phyloP scores from a whole-genome alignment of 2,888 invertebrate species.

The Cryptus viduatorius region DNA sequence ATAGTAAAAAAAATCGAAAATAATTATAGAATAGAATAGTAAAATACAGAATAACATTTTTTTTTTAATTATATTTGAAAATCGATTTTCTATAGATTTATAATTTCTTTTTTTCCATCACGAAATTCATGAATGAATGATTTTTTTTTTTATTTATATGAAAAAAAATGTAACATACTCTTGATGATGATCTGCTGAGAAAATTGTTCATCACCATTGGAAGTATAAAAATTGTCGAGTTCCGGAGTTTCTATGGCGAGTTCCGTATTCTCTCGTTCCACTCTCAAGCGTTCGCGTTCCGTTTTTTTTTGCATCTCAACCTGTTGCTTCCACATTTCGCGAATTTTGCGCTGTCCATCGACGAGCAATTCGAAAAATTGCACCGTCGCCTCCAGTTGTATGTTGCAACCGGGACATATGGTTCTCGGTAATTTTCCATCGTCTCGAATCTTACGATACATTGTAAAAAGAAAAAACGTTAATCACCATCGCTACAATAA shows the following conservation, averaged over 20 bases:
- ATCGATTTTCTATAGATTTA: background rate
- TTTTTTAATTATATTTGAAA: no score
- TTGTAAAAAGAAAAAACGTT: conserved; percentile 34
- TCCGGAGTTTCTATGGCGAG: conserved; percentile 69
- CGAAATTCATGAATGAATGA: background rate
- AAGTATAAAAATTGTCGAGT: conserved; percentile 68
- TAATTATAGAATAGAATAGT: background rate
- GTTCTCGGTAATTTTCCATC: conserved; percentile 90
- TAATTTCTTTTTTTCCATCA: no score
- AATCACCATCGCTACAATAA: no score
- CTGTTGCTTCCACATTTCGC: conserved; percentile 85
- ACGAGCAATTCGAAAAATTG: conserved; percentile 91
- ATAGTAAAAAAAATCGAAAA: no score
- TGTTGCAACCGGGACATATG: conserved; percentile 92
- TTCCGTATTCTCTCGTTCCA: conserved; percentile 75
- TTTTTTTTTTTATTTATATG: conserved; percentile 15
- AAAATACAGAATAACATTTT: no score
- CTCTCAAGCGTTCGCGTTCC: conserved; percentile 79
- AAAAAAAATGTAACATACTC: conserved; percentile 80
- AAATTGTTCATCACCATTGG: conserved; percentile 79
- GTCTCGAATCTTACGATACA: conserved; percentile 87
- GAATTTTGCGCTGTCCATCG: conserved; percentile 89
- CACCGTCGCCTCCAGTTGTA: conserved; percentile 91
- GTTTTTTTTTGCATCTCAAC: conserved; percentile 83
- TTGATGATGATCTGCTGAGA: conserved; percentile 86